Evolutionary conservation across 2,888 invertebrate genomes (phyloP), one percentile per base, ranked within the genome.

Genomic region (Lithophane leautieri): DNA sequence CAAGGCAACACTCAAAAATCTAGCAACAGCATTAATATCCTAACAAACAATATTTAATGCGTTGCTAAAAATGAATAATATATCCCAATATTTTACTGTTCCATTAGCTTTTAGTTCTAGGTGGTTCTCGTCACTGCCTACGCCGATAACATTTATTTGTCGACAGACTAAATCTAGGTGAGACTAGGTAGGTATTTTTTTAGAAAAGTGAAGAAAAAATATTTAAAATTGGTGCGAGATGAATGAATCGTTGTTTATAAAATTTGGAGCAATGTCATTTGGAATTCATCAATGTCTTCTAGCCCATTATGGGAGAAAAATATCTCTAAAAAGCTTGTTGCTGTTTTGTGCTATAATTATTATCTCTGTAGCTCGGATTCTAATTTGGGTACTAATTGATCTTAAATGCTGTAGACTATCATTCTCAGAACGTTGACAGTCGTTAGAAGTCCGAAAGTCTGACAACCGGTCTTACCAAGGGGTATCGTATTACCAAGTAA

Each of bases 61-160:
- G 80, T 86, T 88, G 83, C 79, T 88, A 83, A 81, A 90, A 87
- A 89, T 90, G 84, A 88, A 87, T 87, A 86, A 86, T 82, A 80
- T 84, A 81, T 85, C 80, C 82, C 82, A 85, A 89, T 89, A 89
- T 90, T 88, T 90, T 88, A 90, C 89, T 84, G 82, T 89, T 89
- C 89, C 90, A 91, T 90, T 89, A 89, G 90, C 90, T 91, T 90
- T 90, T 90, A 89, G 88, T 86, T 87, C 84, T 87, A 85, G 88
- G 82, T 89, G 86, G 86, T 70, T 80, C 86, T 88, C 87, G 86
- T 90, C 89, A 89, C 89, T 83, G 47, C 89, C 91, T 89, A 90
- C 90, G 90, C 90, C 47, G 74, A 78, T 73, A 72, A 68, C 81
- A 87, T 89, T 79, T 78, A 82, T 84, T 82, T 78, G 83, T 86